These are phyloP conservation scores for Globia sparganii DNA, from an alignment of 2,888 invertebrate genomes.

Conservation along the genomic window DNA sequence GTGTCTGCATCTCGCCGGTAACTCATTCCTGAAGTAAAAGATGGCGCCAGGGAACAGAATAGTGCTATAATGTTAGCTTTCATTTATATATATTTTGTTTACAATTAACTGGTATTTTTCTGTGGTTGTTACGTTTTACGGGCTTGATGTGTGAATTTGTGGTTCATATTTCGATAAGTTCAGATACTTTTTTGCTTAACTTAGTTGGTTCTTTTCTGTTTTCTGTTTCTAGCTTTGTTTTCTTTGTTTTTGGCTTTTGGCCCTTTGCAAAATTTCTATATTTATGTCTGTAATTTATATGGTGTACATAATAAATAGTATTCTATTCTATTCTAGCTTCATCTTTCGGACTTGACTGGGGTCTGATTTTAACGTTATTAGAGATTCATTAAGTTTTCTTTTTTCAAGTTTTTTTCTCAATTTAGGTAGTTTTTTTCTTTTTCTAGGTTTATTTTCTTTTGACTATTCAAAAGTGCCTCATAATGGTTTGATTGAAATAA, in stretches of 20 bases:
- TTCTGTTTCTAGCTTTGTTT: no score
- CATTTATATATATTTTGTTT: constrained; percentile 32
- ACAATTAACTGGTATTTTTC: constrained; percentile 14
- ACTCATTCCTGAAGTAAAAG: constrained; percentile 34
- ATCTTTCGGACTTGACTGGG: neutral
- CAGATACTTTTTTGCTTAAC: neutral
- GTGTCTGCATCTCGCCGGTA: constrained; percentile 45
- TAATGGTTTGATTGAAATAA: neutral
- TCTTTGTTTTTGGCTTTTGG: no score
- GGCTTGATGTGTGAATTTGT: neutral
- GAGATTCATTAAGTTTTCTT: neutral
- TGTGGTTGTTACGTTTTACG: neutral
- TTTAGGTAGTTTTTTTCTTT: neutral
- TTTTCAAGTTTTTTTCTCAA: neutral
- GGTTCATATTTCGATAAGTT: neutral
- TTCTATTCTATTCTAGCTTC: no score
- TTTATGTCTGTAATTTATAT: no score
- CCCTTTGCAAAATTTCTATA: no score
- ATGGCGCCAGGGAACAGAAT: constrained; percentile 40
- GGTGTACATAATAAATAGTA: no score
- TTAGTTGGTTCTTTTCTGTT: neutral
- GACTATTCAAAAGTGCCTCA: neutral
- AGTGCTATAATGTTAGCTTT: neutral
- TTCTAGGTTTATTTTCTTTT: neutral
- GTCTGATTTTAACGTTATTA: neutral